These are phyloP conservation scores for Brachypteracias leptosomus DNA, from an alignment of 2,113 vertebrate species.

Conservation along the genomic window DNA sequence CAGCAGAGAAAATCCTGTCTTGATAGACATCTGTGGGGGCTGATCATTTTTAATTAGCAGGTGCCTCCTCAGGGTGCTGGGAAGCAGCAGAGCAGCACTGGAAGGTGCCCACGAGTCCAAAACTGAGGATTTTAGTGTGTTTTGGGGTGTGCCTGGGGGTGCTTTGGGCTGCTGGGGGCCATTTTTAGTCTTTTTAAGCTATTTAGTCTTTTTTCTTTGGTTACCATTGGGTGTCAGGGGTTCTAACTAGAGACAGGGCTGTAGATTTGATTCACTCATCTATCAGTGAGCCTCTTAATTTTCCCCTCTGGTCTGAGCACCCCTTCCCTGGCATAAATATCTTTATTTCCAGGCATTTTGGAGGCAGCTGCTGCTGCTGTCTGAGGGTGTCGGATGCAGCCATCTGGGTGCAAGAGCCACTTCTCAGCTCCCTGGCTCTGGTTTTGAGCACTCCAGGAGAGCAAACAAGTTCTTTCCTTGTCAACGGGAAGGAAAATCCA, in stretches of 20 bases:
- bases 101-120: background rate
- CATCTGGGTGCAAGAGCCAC: background rate
- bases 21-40: background rate
- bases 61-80: background rate
- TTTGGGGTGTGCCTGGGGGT: background rate
- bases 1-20: background rate
- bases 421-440: background rate
- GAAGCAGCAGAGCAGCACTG: background rate
- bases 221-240: fast-evolving
- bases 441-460: background rate
- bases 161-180: background rate
- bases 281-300: background rate
- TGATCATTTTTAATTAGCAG: constrained; percentile 27
- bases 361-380: background rate
- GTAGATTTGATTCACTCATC: background rate
- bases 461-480: background rate
- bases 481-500: background rate
- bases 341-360: background rate
- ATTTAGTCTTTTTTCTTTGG: background rate
- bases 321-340: background rate
- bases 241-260: background rate
- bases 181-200: too few species aligned
- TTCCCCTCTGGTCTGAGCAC: background rate
- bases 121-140: background rate
- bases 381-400: background rate